These are phyloP conservation scores for Carapus acus DNA, from an alignment of 2,797 vertebrate genomes.

Conservation along the genomic window DNA sequence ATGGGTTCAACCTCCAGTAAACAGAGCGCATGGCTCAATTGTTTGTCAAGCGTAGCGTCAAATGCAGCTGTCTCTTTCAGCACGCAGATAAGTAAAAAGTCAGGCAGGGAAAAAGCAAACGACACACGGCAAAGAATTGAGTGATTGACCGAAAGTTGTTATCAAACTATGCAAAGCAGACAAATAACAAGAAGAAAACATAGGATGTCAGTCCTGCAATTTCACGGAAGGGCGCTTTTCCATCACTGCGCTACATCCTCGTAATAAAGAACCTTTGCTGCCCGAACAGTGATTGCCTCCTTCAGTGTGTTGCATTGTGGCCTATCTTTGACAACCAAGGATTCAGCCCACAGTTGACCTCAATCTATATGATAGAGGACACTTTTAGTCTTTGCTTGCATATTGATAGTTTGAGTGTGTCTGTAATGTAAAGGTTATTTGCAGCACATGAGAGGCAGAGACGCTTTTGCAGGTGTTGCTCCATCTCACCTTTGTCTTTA, in stretches of 20 bases:
- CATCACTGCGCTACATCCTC: conserved; percentile 69
- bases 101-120: conserved; percentile 45
- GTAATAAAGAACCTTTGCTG: conserved; percentile 67
- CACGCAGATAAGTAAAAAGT: conserved; percentile 31
- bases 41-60: conserved; percentile 36
- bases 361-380: conserved; percentile 32
- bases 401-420: no score
- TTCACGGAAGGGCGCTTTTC: conserved; percentile 69
- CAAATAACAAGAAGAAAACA: conserved; percentile 69
- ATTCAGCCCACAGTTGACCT: conserved; percentile 37
- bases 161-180: conserved; percentile 63
- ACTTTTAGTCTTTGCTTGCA: conserved; percentile 14
- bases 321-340: conserved; percentile 32
- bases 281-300: conserved; percentile 67
- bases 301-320: conserved; percentile 30
- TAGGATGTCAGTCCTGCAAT: conserved; percentile 75
- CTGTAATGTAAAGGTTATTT: neutral
- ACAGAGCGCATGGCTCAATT: conserved; percentile 34
- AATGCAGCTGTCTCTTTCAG: conserved; percentile 36
- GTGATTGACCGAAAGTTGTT: conserved; percentile 57
- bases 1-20: conserved; percentile 35
- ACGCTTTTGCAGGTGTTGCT: conserved; percentile 38
- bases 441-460: conserved; percentile 29
- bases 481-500: conserved; percentile 47
- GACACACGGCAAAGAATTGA: conserved; percentile 47